These are phyloP conservation scores for Collichthys lucidus DNA, from an alignment of 2,113 vertebrate species.

Conservation along the genomic window DNA sequence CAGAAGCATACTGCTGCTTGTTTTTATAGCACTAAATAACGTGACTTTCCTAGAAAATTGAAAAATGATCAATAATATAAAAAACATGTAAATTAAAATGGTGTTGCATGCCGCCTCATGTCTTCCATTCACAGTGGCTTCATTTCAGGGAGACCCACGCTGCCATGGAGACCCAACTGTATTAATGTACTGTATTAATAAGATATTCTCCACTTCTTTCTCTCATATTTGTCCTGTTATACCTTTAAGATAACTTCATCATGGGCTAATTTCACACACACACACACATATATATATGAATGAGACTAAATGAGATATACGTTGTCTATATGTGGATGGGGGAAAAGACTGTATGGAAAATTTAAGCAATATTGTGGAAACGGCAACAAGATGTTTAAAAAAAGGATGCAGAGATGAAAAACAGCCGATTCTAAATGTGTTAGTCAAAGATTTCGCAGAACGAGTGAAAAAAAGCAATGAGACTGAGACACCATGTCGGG, in stretches of 20 bases:
- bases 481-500: constrained; percentile 72
- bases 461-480: constrained; percentile 63
- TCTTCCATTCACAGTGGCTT: constrained; percentile 12
- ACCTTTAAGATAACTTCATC: constrained; percentile 6
- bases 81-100: neutral
- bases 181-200: constrained; percentile 16
- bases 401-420: constrained; percentile 24
- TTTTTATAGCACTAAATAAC: too few relatives aligned
- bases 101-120: neutral
- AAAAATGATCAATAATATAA: neutral
- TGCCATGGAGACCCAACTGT: constrained; percentile 7
- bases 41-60: neutral
- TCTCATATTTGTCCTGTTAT: constrained; percentile 1
- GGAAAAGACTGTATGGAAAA: neutral
- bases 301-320: too few relatives aligned
- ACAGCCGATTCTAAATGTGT: constrained; percentile 50
- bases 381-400: constrained; percentile 8
- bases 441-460: constrained; percentile 53
- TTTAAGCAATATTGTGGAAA: neutral
- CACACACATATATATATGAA: too few relatives aligned
- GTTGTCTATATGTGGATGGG: constrained; percentile 4
- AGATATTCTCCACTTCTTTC: neutral
- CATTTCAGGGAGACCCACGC: neutral
- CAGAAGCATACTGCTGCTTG: neutral
- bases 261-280: constrained; percentile 8